Evolutionary conservation across 2,888 invertebrate genomes (phyloP), one percentile per base, ranked within the genome.

Genomic region (Chloroclystis v-ata): DNA sequence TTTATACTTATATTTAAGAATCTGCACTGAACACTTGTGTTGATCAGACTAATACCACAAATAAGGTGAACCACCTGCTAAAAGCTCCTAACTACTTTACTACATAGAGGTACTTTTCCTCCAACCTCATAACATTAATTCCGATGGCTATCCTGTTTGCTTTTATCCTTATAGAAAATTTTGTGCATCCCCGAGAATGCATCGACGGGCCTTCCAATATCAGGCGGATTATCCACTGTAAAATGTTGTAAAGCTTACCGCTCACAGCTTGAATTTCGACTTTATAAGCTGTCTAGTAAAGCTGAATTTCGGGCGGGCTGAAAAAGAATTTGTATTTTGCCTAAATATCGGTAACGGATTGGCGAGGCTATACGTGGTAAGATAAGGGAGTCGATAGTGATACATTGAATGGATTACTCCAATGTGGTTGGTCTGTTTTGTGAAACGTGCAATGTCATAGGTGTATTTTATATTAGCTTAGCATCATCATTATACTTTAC

Each of bases 81-180:
- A 37, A 49, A 44, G 40, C 35, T 9, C 5, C 16, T 24, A 16
- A 6, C 24, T 11, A 45, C 38, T 20, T 45, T 38, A 42, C 11
- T 37, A 13, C 32, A 46, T 46, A 20, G n/a, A 35, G 20, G 11
- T 24, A 10, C 35, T 16, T 24, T 35, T 53, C 49, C 53, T 53
- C 57, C 55, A 52, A 57, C 46, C 70, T 72, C 64, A 70, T 71
- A 77, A 79, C 80, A 81, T 77, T 75, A 79, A 72, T 75, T 51
- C 66, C 78, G 79, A 84, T 81, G 78, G 79, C 75, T 80, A 86
- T 84, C 87, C 82, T 85, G 85, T 86, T 86, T 84, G 84, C 85
- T 84, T 84, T 85, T 85, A 86, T 85, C 81, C 84, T 86, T 85
- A 86, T 86, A 86, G 83, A 86, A 85, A 85, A 85, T 84, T 85